Evolutionary conservation across 2,888 invertebrate species (phyloP), one percentile per base, ranked within the genome.

Genomic region (Brachyptera risi): DNA sequence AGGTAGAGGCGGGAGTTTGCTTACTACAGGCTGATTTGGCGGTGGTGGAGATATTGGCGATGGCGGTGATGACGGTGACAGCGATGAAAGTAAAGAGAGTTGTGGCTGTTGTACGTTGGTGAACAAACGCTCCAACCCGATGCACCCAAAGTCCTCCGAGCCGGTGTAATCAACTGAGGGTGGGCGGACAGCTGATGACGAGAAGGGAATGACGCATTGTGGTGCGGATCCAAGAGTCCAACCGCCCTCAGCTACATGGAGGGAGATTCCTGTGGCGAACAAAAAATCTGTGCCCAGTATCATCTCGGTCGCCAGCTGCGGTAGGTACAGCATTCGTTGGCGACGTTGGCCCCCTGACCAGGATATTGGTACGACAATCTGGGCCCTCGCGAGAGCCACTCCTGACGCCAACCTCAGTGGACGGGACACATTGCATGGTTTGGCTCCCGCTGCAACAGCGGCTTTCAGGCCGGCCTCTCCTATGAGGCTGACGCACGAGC

Each of bases 401-500:
- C 49, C 24, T 23, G 49, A 19, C n/a, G 49, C 49, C 49, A 50
- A 50, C 24, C 26, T 24, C 11, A 27, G 17, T 11, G 24, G 11
- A n/a, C 49, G 26, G 13, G 9, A 23, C 9, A 26, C n/a, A 24
- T 23, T 26, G 3, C 19, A n/a, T 3, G 56, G 56, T 38, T 24
- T 37, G 7, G 27, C 21, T 31, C 26, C 24, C 2, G 23, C 27
- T n/a, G 4, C 27, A 24, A 31, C 54, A 9, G 35, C 26, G 3
- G 24, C 26, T 15, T 27, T 7, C 9, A 26, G 21, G 3, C 17
- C 35, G 26, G 49, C n/a, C 47, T 51, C 24, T 27, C 40, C 64
- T 5, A 63, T 13, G 4, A 64, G 38, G 24, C 51, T 57, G 1
- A 62, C 50, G 11, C 58, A 56, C 13, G 56, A 49, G 1, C 64